Evolutionary conservation across 2,113 vertebrate genomes (phyloP).

Genomic region (Paratilapia polleni): DNA sequence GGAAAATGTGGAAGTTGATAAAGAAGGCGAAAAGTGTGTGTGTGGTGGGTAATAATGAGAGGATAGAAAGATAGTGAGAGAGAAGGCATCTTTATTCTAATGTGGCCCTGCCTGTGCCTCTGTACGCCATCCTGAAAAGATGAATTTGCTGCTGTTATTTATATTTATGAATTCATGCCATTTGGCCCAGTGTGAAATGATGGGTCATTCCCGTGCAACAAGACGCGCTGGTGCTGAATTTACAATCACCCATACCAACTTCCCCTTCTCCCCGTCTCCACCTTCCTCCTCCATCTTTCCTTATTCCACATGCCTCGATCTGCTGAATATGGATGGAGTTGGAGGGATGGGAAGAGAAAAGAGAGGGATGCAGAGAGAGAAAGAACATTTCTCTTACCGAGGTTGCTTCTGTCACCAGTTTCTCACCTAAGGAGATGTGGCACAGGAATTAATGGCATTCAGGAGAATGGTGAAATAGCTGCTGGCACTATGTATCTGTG

Average conservation of each 20-base stretch:
- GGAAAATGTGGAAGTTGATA: slow-evolving; percentile 57
- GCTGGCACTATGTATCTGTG: slow-evolving; percentile 48
- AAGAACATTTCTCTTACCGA: slow-evolving; percentile 53
- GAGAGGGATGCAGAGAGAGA: slow-evolving; percentile 26
- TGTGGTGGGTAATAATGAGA: slow-evolving; percentile 50
- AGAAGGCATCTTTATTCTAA: slow-evolving; percentile 74
- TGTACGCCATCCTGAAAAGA: slow-evolving; percentile 76
- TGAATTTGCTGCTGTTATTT: slow-evolving; percentile 82
- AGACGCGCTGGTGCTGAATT: slow-evolving; percentile 85
- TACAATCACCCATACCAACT: slow-evolving; percentile 71
- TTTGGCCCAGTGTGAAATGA: slow-evolving; percentile 85
- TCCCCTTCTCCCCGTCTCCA: slow-evolving; percentile 5
- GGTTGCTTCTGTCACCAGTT: slow-evolving; percentile 77
- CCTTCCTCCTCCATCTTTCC: slow-evolving; percentile 18
- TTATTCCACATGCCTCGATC: slow-evolving; percentile 77
- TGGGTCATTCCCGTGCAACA: slow-evolving; percentile 85
- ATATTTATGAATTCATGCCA: slow-evolving; percentile 87
- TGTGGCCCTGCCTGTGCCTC: slow-evolving; percentile 65
- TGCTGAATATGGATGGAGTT: slow-evolving; percentile 82
- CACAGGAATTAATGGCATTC: slow-evolving; percentile 65
- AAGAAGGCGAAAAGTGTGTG: slow-evolving; percentile 36
- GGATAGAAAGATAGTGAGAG: slow-evolving; percentile 44
- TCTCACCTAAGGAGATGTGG: slow-evolving; percentile 74
- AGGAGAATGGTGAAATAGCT: slow-evolving; percentile 65
- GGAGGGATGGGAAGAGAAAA: slow-evolving; percentile 22